A percentile compares a stretch with the other conserved stretches of the same genome.
phyloP scores from a whole-genome alignment of 2,888 invertebrate species.

The Caenorhabditis sp. region DNA sequence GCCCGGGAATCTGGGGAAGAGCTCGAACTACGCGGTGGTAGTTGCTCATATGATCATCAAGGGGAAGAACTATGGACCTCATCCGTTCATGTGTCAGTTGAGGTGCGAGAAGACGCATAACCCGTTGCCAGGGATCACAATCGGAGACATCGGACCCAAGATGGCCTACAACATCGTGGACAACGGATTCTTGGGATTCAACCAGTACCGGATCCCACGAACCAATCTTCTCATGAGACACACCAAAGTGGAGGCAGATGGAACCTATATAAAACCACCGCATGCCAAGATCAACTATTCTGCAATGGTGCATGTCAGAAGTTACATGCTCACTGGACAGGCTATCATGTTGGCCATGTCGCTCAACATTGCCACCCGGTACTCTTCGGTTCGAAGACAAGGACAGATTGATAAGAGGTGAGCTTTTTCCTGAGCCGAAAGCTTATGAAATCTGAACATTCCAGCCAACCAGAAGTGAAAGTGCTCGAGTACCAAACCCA shows the following conservation, averaged over 20 bases:
- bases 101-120: constrained; percentile 92
- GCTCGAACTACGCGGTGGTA: constrained; percentile 94
- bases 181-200: constrained; percentile 94
- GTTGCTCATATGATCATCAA: constrained; percentile 93
- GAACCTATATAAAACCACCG: constrained; percentile 91
- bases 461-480: constrained; percentile 91
- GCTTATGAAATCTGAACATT: constrained; percentile 5
- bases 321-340: constrained; percentile 68
- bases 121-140: constrained; percentile 89
- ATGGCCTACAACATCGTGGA: constrained; percentile 94
- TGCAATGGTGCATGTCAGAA: constrained; percentile 88
- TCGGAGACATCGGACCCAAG: constrained; percentile 96
- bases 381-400: constrained; percentile 93
- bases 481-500: constrained; percentile 96
- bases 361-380: constrained; percentile 92
- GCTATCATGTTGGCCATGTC: constrained; percentile 90
- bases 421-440: constrained; percentile 72
- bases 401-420: constrained; percentile 92
- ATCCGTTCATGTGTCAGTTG: constrained; percentile 94
- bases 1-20: constrained; percentile 85
- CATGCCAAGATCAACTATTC: constrained; percentile 92
- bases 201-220: constrained; percentile 91
- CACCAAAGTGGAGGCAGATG: constrained; percentile 87
- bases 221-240: constrained; percentile 95
- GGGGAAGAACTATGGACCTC: constrained; percentile 89